Percentiles rank a stretch among this genome's conserved stretches.
Evolutionary conservation across 2,888 invertebrate genomes (phyloP).

Genomic region (Eurytoma adleriae): DNA sequence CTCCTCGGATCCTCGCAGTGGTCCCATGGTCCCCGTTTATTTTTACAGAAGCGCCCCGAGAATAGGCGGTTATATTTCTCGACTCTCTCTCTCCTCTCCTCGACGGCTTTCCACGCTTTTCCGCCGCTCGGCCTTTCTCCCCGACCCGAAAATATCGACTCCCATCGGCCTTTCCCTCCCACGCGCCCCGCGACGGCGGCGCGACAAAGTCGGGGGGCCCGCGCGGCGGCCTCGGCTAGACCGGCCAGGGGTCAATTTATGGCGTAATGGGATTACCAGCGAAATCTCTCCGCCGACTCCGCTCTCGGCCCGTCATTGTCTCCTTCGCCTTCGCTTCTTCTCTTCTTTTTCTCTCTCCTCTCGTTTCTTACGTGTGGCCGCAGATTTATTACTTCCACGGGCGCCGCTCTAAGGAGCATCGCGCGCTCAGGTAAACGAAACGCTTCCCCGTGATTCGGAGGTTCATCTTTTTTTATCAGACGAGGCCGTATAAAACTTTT

Average conservation of each 20-base stretch:
- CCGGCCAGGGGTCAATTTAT: slow-evolving; percentile 21
- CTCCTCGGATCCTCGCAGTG: no score
- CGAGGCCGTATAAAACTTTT: no score
- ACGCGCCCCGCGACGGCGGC: slow-evolving; percentile 33
- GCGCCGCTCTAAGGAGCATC: not conserved
- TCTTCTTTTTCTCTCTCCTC: slow-evolving; percentile 5
- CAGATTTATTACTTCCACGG: slow-evolving; percentile 21
- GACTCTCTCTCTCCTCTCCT: not conserved
- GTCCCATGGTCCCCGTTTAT: not conserved
- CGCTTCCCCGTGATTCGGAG: no score
- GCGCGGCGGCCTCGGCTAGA: slow-evolving; percentile 7
- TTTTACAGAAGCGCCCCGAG: slow-evolving; percentile 1
- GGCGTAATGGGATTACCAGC: slow-evolving; percentile 15
- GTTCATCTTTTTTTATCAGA: no score
- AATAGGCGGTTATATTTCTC: slow-evolving; percentile 11
- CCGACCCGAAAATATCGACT: slow-evolving; percentile 54
- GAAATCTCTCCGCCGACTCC: not conserved
- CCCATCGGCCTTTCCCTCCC: slow-evolving; percentile 53
- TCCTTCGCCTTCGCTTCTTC: no score
- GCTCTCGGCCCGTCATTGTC: no score
- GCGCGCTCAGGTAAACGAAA: no score
- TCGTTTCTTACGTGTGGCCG: not conserved
- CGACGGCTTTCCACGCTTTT: slow-evolving; percentile 27
- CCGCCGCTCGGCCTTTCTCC: not conserved
- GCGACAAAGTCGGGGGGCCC: slow-evolving; percentile 17